Percentiles rank a stretch among this genome's conserved stretches.
Conservation (phyloP, 2,797 vertebrate genomes). For the Danionella dracula region DNA sequence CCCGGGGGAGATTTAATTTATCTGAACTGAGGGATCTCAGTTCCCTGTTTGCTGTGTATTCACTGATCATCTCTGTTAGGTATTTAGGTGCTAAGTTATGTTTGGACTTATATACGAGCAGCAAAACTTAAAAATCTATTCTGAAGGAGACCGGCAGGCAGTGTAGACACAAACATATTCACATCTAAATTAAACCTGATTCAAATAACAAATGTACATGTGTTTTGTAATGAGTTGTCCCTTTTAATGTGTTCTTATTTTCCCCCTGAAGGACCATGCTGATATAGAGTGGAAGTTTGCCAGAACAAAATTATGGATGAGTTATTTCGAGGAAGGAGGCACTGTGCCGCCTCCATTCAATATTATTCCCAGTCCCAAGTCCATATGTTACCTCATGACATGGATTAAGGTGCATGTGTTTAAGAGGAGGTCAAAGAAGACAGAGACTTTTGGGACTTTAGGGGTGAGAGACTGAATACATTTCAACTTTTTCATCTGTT, state of each 20-base stretch:
- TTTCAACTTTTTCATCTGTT: neutral
- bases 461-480: constrained; percentile 74
- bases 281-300: constrained; percentile 99
- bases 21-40: no score
- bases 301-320: constrained; percentile 98
- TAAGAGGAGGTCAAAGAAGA: constrained; percentile 71
- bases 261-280: constrained; percentile 84
- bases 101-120: no score
- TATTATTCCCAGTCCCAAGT: constrained; percentile 94
- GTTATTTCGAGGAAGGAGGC: constrained; percentile 98
- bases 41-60: no score
- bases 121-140: no score
- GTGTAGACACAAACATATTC: no score
- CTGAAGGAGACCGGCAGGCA: no score
- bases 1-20: no score
- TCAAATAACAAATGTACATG: no score
- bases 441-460: constrained; percentile 83
- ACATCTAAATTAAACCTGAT: no score
- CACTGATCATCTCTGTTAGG: no score
- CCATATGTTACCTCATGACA: constrained; percentile 80
- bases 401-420: constrained; percentile 82
- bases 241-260: neutral
- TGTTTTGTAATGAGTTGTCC: neutral
- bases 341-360: constrained; percentile 96
- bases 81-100: no score